phyloP scores from a whole-genome alignment of 2,888 invertebrate genomes.

The Imbricaverruca yamaguchii region DNA sequence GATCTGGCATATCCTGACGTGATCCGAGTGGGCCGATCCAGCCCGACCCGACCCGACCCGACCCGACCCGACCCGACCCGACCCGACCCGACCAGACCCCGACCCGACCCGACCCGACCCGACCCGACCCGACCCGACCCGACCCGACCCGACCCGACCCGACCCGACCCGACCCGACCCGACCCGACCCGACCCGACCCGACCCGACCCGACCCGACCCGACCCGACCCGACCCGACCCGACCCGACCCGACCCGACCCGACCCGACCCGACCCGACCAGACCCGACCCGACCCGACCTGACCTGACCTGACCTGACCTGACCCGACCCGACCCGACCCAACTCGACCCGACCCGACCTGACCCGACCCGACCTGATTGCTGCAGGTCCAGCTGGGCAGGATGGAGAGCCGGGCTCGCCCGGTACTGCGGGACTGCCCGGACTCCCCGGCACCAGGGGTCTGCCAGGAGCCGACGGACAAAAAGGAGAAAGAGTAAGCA shows the following conservation, averaged over 20 bases:
- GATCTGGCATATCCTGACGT: too few relatives aligned
- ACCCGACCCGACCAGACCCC: constrained; percentile 27
- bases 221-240: too few relatives aligned
- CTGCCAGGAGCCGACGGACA: constrained; percentile 29
- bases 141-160: constrained; percentile 22
- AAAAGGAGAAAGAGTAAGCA: constrained; percentile 32
- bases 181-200: constrained; percentile 27
- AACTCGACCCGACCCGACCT: background rate
- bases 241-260: too few relatives aligned
- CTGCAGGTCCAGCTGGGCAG: constrained; percentile 32
- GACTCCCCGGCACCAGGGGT: constrained; percentile 32
- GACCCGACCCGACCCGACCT: too few relatives aligned
- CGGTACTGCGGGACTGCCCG: constrained; percentile 30
- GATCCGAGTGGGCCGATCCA: too few relatives aligned
- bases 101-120: constrained; percentile 29
- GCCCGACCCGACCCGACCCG: too few relatives aligned
- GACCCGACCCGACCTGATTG: constrained; percentile 32
- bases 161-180: constrained; percentile 27
- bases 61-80: constrained; percentile 21
- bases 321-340: too few relatives aligned
- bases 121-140: constrained; percentile 29
- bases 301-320: too few relatives aligned
- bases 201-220: too few relatives aligned
- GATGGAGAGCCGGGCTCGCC: constrained; percentile 31
- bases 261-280: too few relatives aligned